These are phyloP conservation scores for Arctopsyche grandis DNA, from an alignment of 1,140 invertebrate species.

Conservation along the genomic window DNA sequence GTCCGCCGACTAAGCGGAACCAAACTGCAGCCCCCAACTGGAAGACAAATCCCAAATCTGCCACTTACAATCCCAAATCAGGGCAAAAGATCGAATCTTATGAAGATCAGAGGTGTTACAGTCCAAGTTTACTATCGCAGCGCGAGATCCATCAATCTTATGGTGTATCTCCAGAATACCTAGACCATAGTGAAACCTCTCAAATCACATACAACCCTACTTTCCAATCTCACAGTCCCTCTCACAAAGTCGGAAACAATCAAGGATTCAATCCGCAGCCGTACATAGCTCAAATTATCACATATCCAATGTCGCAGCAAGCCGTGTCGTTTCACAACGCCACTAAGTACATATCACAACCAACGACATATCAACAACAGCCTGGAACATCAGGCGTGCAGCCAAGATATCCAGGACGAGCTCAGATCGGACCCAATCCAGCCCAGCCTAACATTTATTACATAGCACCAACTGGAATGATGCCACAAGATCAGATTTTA, in stretches of 20 bases:
- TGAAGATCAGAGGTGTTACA: constrained; percentile 58
- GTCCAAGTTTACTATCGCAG: constrained; percentile 54
- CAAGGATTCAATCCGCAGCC: constrained; percentile 58
- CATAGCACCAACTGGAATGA: constrained; percentile 58
- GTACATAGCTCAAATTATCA: constrained; percentile 65
- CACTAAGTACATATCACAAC: constrained; percentile 63
- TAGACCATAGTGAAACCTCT: constrained; percentile 59
- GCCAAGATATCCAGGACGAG: constrained; percentile 56
- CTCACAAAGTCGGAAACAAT: constrained; percentile 55
- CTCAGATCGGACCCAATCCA: constrained; percentile 42
- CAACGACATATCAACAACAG: constrained; percentile 59
- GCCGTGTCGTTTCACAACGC: constrained; percentile 57
- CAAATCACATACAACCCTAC: constrained; percentile 66
- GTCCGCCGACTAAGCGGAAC: constrained; percentile 63
- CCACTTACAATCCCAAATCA: constrained; percentile 61
- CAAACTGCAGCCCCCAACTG: constrained; percentile 62
- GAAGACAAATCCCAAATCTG: constrained; percentile 63
- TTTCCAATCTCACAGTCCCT: constrained; percentile 66
- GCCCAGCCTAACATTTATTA: constrained; percentile 63
- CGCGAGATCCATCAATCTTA: constrained; percentile 57
- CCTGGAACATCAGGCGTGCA: constrained; percentile 57
- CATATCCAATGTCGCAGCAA: constrained; percentile 65
- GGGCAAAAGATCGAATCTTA: constrained; percentile 60
- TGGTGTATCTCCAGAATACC: constrained; percentile 49
- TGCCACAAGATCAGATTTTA: constrained; percentile 57